Evolutionary conservation across 2,113 vertebrate species (phyloP).

Genomic region (Oreochromis niloticus): DNA sequence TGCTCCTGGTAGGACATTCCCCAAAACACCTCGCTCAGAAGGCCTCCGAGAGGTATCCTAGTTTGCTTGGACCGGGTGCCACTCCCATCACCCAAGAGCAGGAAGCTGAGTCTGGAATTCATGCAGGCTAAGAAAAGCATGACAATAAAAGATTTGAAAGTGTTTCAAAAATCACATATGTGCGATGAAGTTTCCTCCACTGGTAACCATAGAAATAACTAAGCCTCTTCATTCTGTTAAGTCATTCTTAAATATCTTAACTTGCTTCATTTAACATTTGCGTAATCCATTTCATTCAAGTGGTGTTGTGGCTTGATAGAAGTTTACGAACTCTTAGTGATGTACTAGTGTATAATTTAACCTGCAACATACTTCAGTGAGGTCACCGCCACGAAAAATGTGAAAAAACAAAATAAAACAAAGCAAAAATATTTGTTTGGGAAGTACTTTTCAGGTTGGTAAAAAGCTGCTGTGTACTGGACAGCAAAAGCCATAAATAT

Average conservation of each 20-base stretch:
- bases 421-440: background rate
- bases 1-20: background rate
- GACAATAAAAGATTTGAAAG: background rate
- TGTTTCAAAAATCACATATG: background rate
- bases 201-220: background rate
- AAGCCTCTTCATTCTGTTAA: background rate
- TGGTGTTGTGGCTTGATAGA: background rate
- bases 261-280: background rate
- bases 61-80: background rate
- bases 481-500: constrained; percentile 24
- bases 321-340: background rate
- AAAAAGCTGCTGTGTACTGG: background rate
- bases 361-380: background rate
- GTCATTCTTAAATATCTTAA: background rate
- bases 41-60: background rate
- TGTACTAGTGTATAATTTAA: background rate
- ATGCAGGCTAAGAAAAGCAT: background rate
- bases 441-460: background rate
- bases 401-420: background rate
- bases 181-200: background rate
- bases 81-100: background rate
- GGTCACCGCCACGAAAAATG: background rate
- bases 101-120: background rate
- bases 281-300: background rate
- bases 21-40: background rate